Conservation (phyloP, 2,797 vertebrate genomes). For the Holocentrus rufus region DNA sequence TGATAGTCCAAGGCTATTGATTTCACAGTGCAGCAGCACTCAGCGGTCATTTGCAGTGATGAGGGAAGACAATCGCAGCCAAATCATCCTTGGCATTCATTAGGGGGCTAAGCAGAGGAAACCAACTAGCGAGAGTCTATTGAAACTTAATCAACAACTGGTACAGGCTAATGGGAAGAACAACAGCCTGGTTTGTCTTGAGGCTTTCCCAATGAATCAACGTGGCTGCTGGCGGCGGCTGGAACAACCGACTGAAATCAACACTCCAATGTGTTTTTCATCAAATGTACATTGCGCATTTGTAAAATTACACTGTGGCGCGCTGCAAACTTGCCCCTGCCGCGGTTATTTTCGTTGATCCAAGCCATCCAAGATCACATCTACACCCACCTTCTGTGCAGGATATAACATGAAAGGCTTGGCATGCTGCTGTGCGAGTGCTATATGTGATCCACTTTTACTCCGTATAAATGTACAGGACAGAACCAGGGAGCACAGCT, state of each 20-base stretch:
- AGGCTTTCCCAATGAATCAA: slow-evolving; percentile 47
- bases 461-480: slow-evolving; percentile 22
- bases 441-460: slow-evolving; percentile 36
- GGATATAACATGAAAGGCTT: slow-evolving; percentile 27
- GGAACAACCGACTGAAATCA: slow-evolving; percentile 33
- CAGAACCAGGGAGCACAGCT: slow-evolving; percentile 28
- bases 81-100: slow-evolving; percentile 79
- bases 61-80: slow-evolving; percentile 75
- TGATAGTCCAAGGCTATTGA: slow-evolving; percentile 75
- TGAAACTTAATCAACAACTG: slow-evolving; percentile 78
- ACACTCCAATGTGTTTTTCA: slow-evolving; percentile 31
- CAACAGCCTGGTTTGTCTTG: slow-evolving; percentile 53
- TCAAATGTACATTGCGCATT: slow-evolving; percentile 5
- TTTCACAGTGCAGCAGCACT: slow-evolving; percentile 68
- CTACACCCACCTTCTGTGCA: not conserved
- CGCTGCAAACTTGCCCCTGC: no score
- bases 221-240: slow-evolving; percentile 10
- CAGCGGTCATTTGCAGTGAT: slow-evolving; percentile 77
- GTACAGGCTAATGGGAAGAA: slow-evolving; percentile 62
- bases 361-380: not conserved
- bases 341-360: slow-evolving; percentile 2
- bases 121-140: slow-evolving; percentile 70
- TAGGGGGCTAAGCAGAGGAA: slow-evolving; percentile 68
- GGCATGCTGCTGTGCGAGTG: not conserved
- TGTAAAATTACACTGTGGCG: no score